phyloP scores from a whole-genome alignment of 2,113 vertebrate species.

The Elanoides forficatus region DNA sequence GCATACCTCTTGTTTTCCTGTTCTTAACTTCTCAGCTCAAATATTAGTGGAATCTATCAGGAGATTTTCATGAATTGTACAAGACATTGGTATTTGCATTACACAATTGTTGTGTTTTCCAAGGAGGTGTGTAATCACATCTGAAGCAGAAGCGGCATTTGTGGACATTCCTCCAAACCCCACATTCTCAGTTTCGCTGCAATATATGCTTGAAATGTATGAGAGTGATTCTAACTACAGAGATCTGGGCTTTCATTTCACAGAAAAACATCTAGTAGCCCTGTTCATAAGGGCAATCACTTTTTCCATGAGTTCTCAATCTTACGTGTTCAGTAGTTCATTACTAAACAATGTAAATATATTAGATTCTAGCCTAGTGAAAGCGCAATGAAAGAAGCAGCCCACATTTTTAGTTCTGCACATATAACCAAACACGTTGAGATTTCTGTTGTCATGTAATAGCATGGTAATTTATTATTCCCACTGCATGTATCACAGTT shows the following conservation, averaged over 20 bases:
- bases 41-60: not conserved
- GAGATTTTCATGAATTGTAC: not conserved
- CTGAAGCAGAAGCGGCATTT: not conserved
- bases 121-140: not conserved
- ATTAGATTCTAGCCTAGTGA: not conserved
- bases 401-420: not conserved
- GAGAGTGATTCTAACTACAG: not conserved
- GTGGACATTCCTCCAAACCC: not conserved
- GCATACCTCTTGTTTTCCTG: not conserved
- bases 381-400: not conserved
- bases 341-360: not conserved
- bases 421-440: not conserved
- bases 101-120: not conserved
- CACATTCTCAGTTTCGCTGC: not conserved
- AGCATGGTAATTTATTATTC: conserved; percentile 45
- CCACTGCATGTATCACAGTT: not conserved
- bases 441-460: conserved; percentile 23
- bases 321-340: not conserved
- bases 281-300: not conserved
- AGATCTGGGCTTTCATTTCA: not conserved
- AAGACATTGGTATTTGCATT: not conserved
- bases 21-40: not conserved
- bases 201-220: not conserved
- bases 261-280: not conserved
- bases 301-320: not conserved